Base-by-base conservation (phyloP, 2,888 invertebrate genomes). In the Dioctria rufipes region DNA sequence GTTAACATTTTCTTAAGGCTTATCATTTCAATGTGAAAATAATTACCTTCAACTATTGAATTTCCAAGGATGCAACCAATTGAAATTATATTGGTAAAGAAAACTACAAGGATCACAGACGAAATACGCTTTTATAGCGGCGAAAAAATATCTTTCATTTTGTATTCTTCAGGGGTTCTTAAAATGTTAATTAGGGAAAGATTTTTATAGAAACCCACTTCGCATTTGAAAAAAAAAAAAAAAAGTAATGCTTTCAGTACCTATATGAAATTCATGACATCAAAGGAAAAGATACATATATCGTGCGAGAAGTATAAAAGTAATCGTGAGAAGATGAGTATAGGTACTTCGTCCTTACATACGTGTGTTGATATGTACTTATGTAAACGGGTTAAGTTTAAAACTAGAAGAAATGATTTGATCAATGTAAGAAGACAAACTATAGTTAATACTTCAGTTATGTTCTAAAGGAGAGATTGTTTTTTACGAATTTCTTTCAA, bases 41-140 rank as follows among this genome's bases (percentile, higher is more conserved):
- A 69, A 69, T 69, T 69, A 69, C 69, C 69, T 69, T 51, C 51
- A 69, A 51, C 69, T 51, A 51, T 69, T 69, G 69, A 69, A 51
- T 54, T 54, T 6, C 54, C 11, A n/a, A 54, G 54, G 54, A 54
- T 3, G 54, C 54, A 54, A n/a, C 54, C 11, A 54, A 54, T 54
- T 54, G 54, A 54, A 54, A 54, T 54, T 54, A 54, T 25, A 25
- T 54, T n/a, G 54, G 54, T n/a, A 54, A 54, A 54, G 54, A 54
- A 54, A 54, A 54, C n/a, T 54, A 54, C 54, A 54, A 11, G 54
- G 54, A 54, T n/a, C 11, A 25, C 25, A 54, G 54, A 54, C 54
- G 11, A 69, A 69, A 69, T 69, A 69, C 40, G 25, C n/a, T 69
- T 51, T 69, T 25, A 69, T 69, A 51, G 69, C 25, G 25, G 25